phyloP scores from a whole-genome alignment of 2,797 vertebrate genomes.

The Sebastes taczanowskii region DNA sequence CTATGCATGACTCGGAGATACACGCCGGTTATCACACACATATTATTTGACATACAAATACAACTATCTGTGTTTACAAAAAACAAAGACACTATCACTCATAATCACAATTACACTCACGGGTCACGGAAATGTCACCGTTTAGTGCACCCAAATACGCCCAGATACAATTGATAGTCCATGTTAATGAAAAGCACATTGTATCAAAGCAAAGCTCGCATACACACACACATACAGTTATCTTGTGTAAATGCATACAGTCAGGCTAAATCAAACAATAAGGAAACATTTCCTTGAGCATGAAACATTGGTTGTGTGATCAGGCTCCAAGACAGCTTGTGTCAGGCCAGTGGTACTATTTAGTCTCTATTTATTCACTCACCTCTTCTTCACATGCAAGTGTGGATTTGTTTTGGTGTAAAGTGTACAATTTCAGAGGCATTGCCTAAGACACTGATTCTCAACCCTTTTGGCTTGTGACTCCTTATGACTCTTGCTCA shows the following conservation, averaged over 20 bases:
- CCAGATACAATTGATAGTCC: slow-evolving; percentile 7
- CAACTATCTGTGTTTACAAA: slow-evolving; percentile 37
- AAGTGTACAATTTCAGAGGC: neutral
- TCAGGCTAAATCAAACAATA: slow-evolving; percentile 1
- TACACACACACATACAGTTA: neutral
- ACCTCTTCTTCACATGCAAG: neutral
- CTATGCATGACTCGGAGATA: slow-evolving; percentile 61
- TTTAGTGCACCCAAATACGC: slow-evolving; percentile 9
- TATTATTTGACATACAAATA: slow-evolving; percentile 47
- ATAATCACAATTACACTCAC: slow-evolving; percentile 15
- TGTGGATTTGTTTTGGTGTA: neutral
- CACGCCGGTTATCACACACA: slow-evolving; percentile 38
- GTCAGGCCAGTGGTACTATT: neutral
- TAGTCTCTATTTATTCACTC: neutral
- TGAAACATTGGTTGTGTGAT: neutral
- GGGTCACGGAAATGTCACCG: neutral
- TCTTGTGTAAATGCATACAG: neutral
- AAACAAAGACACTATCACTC: slow-evolving; percentile 44
- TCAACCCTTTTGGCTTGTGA: neutral
- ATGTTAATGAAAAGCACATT: slow-evolving; percentile 20
- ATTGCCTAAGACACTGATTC: neutral
- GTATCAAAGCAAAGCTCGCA: neutral
- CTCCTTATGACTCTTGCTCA: neutral
- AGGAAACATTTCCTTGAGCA: neutral
- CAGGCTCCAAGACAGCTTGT: neutral